Evolutionary conservation across 2,797 vertebrate species (phyloP).

Genomic region (Xiphorhynchus erythropygius): DNA sequence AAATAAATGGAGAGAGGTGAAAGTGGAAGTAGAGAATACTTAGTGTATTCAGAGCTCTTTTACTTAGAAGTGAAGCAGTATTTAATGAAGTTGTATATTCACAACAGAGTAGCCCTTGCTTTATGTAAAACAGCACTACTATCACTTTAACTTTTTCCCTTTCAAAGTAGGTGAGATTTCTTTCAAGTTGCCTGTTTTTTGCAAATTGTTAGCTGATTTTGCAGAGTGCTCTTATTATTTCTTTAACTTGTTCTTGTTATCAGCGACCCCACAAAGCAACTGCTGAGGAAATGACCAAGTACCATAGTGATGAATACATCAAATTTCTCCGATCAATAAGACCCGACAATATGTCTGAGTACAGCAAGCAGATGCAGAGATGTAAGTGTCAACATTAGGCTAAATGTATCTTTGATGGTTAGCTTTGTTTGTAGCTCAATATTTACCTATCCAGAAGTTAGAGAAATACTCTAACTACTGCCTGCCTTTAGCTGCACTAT

Average conservation of each 20-base stretch:
- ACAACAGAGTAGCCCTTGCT: neutral
- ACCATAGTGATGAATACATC: slow-evolving; percentile 94
- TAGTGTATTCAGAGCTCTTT: neutral
- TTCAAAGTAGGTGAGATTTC: neutral
- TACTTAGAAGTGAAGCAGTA: neutral
- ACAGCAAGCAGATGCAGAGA: slow-evolving; percentile 95
- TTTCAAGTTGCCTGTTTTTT: neutral
- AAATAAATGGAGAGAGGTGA: neutral
- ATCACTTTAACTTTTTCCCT: neutral
- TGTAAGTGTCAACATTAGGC: slow-evolving; percentile 79
- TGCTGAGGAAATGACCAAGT: slow-evolving; percentile 94
- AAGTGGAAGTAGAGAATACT: neutral
- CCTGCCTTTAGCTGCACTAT: neutral
- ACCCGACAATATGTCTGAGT: slow-evolving; percentile 94
- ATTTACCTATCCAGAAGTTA: neutral
- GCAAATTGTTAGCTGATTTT: neutral
- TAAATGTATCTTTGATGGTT: neutral
- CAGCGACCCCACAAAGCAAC: slow-evolving; percentile 94
- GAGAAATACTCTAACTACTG: neutral
- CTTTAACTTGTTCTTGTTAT: slow-evolving; percentile 38
- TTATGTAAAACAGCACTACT: neutral
- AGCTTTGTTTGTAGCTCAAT: neutral
- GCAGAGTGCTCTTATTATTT: neutral
- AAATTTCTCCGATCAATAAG: slow-evolving; percentile 92
- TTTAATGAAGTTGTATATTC: neutral